Conservation (phyloP, 1,140 invertebrate species). For the Hetaerina americana region DNA sequence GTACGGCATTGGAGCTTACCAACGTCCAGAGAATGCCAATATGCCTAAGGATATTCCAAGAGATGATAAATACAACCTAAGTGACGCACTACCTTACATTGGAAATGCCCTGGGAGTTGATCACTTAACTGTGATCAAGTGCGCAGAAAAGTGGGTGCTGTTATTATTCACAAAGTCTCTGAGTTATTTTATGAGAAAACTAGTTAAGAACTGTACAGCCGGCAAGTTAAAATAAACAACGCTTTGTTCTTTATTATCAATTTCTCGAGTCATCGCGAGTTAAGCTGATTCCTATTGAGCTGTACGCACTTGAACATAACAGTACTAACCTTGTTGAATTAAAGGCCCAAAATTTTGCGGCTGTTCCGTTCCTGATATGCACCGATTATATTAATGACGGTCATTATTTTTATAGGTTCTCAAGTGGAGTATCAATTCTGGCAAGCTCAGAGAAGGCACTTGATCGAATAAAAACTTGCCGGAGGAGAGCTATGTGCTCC, state of each 20-base stretch:
- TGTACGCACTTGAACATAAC: neutral
- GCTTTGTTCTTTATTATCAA: no score
- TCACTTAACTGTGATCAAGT: neutral
- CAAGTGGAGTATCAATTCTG: neutral
- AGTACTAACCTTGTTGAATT: neutral
- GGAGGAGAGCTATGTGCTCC: neutral
- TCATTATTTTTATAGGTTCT: no score
- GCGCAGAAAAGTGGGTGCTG: neutral
- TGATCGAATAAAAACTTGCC: neutral
- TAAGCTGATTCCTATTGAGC: neutral
- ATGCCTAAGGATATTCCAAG: neutral
- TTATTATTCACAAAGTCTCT: no score
- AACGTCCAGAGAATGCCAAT: neutral
- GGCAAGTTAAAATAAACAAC: no score
- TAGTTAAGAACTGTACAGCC: no score
- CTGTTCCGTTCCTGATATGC: no score
- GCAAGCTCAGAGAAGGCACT: neutral
- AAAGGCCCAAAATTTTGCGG: no score
- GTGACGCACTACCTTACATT: neutral
- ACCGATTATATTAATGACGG: no score
- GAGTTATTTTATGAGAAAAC: no score
- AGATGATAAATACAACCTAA: neutral
- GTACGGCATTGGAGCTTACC: neutral
- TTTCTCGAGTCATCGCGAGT: no score
- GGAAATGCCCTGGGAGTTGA: neutral